A percentile compares a stretch with the other conserved stretches of the same genome.
These are phyloP conservation scores for Caenorhabditis inopinata DNA, from an alignment of 1,140 invertebrate species.

Conservation along the genomic window DNA sequence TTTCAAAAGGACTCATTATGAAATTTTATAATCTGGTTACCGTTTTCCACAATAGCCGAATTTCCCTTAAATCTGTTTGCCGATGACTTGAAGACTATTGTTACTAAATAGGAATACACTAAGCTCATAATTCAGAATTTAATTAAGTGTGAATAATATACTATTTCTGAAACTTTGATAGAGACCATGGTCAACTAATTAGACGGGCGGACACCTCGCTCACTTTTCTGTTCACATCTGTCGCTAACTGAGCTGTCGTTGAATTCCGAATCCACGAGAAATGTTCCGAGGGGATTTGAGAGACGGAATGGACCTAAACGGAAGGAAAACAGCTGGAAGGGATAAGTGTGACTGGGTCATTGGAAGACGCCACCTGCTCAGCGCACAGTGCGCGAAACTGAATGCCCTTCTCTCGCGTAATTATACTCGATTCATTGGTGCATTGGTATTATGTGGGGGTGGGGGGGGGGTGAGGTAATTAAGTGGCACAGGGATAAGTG, in stretches of 20 bases:
- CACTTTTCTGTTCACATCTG: constrained; percentile 12
- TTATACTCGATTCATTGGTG: not conserved
- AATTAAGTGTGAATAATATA: too few relatives aligned
- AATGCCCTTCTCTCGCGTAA: not conserved
- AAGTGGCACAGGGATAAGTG: constrained; percentile 34
- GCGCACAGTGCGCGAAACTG: constrained; percentile 22
- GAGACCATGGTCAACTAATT: not conserved
- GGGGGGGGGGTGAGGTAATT: constrained; percentile 48
- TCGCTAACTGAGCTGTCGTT: not conserved
- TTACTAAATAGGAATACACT: not conserved
- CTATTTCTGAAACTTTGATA: too few relatives aligned
- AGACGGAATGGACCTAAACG: not conserved
- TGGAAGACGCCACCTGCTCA: constrained; percentile 22
- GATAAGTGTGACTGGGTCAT: constrained; percentile 27
- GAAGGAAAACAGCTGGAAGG: constrained; percentile 25
- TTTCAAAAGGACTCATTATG: too few relatives aligned
- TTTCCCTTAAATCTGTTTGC: not conserved
- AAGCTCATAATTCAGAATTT: not conserved
- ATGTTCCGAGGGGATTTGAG: not conserved
- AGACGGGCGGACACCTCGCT: not conserved
- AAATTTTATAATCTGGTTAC: too few relatives aligned
- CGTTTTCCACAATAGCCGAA: too few relatives aligned
- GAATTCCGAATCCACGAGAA: not conserved
- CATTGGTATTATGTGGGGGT: constrained; percentile 36
- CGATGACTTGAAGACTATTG: not conserved